These are phyloP conservation scores for Lacanobia wlatinum DNA, from an alignment of 2,888 invertebrate species.

Conservation along the genomic window DNA sequence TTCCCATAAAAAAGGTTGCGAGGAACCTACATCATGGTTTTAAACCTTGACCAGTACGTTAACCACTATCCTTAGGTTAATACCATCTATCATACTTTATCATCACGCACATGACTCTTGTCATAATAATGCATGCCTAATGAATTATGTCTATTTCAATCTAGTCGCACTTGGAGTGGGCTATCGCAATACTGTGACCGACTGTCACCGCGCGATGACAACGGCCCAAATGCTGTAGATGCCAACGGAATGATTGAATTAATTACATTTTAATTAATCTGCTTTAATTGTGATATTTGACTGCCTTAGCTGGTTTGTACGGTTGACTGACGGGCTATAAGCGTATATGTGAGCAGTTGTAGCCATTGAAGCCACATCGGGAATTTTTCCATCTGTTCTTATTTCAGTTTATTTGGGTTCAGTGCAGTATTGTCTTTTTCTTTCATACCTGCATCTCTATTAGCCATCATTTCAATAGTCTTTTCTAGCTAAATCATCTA, in stretches of 20 bases:
- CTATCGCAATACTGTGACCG: slow-evolving; percentile 26
- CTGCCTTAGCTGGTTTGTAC: background rate
- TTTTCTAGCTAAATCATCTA: no score
- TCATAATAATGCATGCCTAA: slow-evolving; percentile 13
- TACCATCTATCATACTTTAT: slow-evolving; percentile 21
- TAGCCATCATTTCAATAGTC: no score
- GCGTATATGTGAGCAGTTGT: no score
- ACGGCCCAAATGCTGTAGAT: slow-evolving; percentile 5
- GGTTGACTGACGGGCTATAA: no score
- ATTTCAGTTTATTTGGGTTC: no score
- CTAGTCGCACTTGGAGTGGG: background rate
- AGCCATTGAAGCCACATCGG: no score
- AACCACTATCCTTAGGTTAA: background rate
- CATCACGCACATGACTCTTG: slow-evolving; percentile 22
- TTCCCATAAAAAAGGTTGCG: background rate
- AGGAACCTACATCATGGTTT: background rate
- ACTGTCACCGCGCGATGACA: slow-evolving; percentile 43
- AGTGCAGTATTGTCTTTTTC: no score
- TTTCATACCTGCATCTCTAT: no score
- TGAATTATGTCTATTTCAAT: slow-evolving; percentile 43
- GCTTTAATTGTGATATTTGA: slow-evolving; percentile 3
- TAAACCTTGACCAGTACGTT: background rate
- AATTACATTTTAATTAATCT: slow-evolving; percentile 20
- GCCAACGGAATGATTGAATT: slow-evolving; percentile 26
- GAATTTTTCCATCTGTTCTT: no score